A percentile compares a stretch with the other conserved stretches of the same genome.
Conservation (phyloP, 2,888 invertebrate species). For the Acrobasis consociella region DNA sequence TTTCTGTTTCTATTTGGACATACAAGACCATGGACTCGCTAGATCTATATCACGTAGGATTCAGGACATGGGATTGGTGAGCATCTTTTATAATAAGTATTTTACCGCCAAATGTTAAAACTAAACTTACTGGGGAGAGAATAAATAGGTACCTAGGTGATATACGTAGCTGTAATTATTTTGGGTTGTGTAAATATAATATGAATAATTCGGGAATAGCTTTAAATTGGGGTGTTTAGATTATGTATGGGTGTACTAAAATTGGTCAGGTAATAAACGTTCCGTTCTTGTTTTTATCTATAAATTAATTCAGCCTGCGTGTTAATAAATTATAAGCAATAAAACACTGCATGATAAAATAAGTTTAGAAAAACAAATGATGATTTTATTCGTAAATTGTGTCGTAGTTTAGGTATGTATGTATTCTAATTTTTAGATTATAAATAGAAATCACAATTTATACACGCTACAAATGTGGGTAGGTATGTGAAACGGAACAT, state of each 20-base stretch:
- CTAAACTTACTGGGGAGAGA: not conserved
- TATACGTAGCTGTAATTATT: slow-evolving; percentile 37
- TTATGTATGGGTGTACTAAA: slow-evolving; percentile 35
- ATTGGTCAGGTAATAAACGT: slow-evolving; percentile 54
- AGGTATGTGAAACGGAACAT: slow-evolving; percentile 55
- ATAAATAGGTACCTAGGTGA: slow-evolving; percentile 11
- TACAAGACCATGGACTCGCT: slow-evolving; percentile 86
- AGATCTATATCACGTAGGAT: slow-evolving; percentile 86
- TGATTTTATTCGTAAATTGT: too few species aligned
- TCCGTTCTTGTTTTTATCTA: slow-evolving; percentile 40
- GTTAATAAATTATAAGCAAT: not conserved
- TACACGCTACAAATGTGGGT: not conserved
- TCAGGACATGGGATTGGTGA: slow-evolving; percentile 88
- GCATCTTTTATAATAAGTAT: slow-evolving; percentile 46
- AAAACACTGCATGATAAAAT: not conserved
- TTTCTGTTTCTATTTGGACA: slow-evolving; percentile 89
- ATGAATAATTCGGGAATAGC: slow-evolving; percentile 39
- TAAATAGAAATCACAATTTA: not conserved
- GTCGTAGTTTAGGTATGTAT: not conserved
- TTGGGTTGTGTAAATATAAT: slow-evolving; percentile 51
- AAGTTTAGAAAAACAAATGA: not conserved
- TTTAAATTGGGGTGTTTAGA: slow-evolving; percentile 28
- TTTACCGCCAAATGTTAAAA: slow-evolving; percentile 64
- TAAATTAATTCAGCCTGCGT: not conserved
- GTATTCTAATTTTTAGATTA: slow-evolving; percentile 13